Evolutionary conservation across 2,797 vertebrate genomes (phyloP).

Genomic region (Enteromius viviparus): DNA sequence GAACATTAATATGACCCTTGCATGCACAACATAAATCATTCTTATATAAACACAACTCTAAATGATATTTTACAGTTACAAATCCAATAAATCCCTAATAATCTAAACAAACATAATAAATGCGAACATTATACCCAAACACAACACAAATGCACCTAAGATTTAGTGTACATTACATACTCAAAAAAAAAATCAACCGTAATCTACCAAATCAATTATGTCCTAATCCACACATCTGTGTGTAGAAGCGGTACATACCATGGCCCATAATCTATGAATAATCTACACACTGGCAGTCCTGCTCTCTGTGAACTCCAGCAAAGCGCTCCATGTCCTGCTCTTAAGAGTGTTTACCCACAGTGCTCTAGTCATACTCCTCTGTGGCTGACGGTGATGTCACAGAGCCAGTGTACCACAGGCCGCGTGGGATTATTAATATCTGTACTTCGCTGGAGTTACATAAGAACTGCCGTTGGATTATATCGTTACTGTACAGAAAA

Average conservation of each 20-base stretch:
- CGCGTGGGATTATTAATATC: constrained; percentile 78
- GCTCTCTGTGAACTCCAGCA: constrained; percentile 56
- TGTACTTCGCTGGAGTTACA: constrained; percentile 76
- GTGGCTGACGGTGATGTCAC: constrained; percentile 72
- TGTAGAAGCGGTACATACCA: constrained; percentile 23
- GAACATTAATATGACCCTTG: not conserved
- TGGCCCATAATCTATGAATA: constrained; percentile 50
- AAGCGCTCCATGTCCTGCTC: constrained; percentile 71
- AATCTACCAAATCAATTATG: constrained; percentile 33
- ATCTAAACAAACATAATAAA: not conserved
- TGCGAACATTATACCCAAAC: not conserved
- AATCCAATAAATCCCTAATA: not conserved
- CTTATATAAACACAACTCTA: constrained; percentile 11
- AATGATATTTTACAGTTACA: not conserved
- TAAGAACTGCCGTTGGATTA: constrained; percentile 77
- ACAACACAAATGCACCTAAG: not conserved
- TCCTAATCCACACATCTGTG: constrained; percentile 37
- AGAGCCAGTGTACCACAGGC: constrained; percentile 65
- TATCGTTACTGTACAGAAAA: constrained; percentile 67
- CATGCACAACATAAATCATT: not conserved
- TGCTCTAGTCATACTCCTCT: constrained; percentile 67
- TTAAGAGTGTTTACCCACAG: constrained; percentile 72
- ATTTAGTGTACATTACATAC: not conserved
- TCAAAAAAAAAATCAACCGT: not conserved
- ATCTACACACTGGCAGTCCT: constrained; percentile 50